Percentiles rank a stretch among this genome's conserved stretches.
Evolutionary conservation across 2,113 vertebrate genomes (phyloP).

Genomic region (Ammodytes marinus): DNA sequence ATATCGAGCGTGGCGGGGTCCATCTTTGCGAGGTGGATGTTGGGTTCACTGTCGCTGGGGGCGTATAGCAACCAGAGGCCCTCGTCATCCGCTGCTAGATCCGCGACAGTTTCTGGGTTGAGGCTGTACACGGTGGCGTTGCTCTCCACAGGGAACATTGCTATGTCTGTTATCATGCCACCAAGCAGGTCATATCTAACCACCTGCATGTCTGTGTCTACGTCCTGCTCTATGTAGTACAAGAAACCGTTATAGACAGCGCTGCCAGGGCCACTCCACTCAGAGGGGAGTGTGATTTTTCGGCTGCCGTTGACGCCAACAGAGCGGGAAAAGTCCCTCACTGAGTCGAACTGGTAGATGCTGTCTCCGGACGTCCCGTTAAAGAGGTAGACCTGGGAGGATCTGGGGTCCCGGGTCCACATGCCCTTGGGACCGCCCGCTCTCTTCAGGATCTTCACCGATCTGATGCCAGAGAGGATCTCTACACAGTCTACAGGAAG

Average conservation of each 20-base stretch:
- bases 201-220: constrained; percentile 86
- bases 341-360: constrained; percentile 88
- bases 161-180: constrained; percentile 88
- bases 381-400: constrained; percentile 92
- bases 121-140: constrained; percentile 89
- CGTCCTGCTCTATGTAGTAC: constrained; percentile 87
- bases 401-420: constrained; percentile 92
- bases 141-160: constrained; percentile 91
- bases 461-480: constrained; percentile 91
- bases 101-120: constrained; percentile 90
- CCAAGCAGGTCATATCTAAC: constrained; percentile 92
- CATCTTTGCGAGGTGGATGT: constrained; percentile 94
- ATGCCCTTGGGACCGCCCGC: constrained; percentile 89
- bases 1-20: constrained; percentile 92
- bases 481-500: constrained; percentile 90
- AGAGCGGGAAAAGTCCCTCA: constrained; percentile 89
- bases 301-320: constrained; percentile 83
- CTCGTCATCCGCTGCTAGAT: constrained; percentile 91
- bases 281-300: constrained; percentile 88
- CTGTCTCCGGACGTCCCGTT: constrained; percentile 90
- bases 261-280: constrained; percentile 90
- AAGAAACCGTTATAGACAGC: constrained; percentile 90
- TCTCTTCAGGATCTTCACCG: constrained; percentile 96
- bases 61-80: constrained; percentile 96
- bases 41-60: constrained; percentile 87